Evolutionary conservation across 1,140 invertebrate species (phyloP).

Genomic region (Hycleus phaleratus): DNA sequence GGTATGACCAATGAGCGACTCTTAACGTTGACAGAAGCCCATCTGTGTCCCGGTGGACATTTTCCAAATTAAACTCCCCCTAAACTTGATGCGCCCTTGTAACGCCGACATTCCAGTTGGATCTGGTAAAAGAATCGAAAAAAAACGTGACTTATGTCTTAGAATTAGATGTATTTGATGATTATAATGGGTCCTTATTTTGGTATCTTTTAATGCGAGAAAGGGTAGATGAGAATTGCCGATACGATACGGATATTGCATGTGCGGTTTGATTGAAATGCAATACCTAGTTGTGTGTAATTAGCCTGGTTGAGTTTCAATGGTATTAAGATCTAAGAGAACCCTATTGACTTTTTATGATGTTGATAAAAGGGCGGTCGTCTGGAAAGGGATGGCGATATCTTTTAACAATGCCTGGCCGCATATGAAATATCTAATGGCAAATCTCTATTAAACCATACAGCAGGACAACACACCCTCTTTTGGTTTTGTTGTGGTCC

Average conservation of each 20-base stretch:
- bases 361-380: conserved; percentile 9
- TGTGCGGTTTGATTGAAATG: too few species aligned
- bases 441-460: conserved; percentile 27
- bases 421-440: conserved; percentile 28
- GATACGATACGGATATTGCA: too few species aligned
- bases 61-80: conserved; percentile 13
- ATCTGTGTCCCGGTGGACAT: conserved; percentile 12
- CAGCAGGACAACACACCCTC: conserved; percentile 9
- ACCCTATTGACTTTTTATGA: conserved; percentile 15
- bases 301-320: conserved; percentile 7
- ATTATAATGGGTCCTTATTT: too few species aligned
- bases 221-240: too few species aligned
- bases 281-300: not conserved
- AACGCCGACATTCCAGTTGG: too few species aligned
- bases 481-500: conserved; percentile 23
- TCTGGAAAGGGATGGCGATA: conserved; percentile 18
- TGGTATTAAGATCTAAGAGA: conserved; percentile 8
- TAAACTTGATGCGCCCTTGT: not conserved
- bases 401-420: conserved; percentile 22
- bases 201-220: too few species aligned
- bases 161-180: too few species aligned
- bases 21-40: conserved; percentile 13
- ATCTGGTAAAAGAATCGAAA: too few species aligned
- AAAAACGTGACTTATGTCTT: too few species aligned
- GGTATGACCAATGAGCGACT: conserved; percentile 13